Base-by-base conservation (phyloP, 2,888 invertebrate genomes). In the Oscheius sp. region DNA sequence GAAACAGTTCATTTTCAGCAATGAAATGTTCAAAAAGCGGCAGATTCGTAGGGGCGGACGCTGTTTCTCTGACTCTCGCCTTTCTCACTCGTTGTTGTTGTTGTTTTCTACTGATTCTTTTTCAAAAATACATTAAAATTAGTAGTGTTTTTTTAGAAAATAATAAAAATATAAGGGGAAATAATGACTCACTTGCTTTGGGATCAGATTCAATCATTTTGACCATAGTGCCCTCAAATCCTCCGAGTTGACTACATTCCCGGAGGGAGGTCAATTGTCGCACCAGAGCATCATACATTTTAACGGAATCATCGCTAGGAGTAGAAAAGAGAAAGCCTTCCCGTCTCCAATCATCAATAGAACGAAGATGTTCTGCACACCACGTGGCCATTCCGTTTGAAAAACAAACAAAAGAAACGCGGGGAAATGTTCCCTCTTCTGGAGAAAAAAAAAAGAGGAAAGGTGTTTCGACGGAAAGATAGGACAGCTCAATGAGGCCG, bases 211-310 rank as follows among this genome's bases (percentile, higher is more conserved):
- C 78, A 2, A 88, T 75, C 88, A 91, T 88, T 53, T 87, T 87
- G 9, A 86, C 77, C 27, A 89, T 35, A 0, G 90, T 88, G 41
- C 81, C 83, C 27, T 86, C 88, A 45, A 91, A 80, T n/a, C 91
- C 91, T 27, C 90, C 90, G 16, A 90, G 73, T 63, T 85, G 84
- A 1, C 82, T 83, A 69, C 90, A 90, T 72, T 91, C 80, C 16
- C 76, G 89, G 88, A 89, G 90, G 16, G 76, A 79, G 83, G 89
- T 90, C 87, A 87, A 55, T 89, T 91, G 91, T 63, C 90, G 88
- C 2, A 91, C 76, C 16, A 89, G 84, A 1, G 90, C 90, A 83
- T 91, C 91, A 80, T 88, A 90, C 70, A 79, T 59, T 56, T 81
- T 79, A 9, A 80, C 80, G 21, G 79, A 69, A 70, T 86, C 85